Base-by-base conservation (phyloP, 2,888 invertebrate genomes). In the Pseudococcus longispinus region DNA sequence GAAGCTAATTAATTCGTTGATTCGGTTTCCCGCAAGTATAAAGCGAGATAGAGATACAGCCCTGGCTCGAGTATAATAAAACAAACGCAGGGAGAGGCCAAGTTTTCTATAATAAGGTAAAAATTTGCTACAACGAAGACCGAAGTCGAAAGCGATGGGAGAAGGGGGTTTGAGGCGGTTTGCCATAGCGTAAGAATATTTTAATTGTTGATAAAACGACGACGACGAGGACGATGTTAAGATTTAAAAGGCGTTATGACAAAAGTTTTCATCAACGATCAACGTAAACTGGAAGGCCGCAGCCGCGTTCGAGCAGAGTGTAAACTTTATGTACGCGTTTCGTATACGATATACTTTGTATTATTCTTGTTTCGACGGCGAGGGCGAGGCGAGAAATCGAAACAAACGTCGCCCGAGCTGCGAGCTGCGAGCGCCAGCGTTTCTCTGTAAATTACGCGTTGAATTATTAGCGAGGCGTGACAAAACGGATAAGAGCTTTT, bases 381-480 rank as follows among this genome's bases (percentile, higher is more conserved):
- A 0, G 5, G 5, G n/a, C n/a, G 51, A 15, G 60, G 15, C 60
- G 23, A 60, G 60, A 70, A 70, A 70, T 70, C 70, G 29, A 70
- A 70, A 70, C 29, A 70, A 70, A 70, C 29, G 29, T 2, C n/a
- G 55, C 55, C 20, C 0, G 23, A 26, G 32, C 32, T 32, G 32
- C 26, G 65, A n/a, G 3, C 26, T 1, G 26, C 15, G 26, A n/a
- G 20, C 32, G 20, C 32, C 15, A n/a, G 32, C 29, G 74, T 18
- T 18, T 11, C 13, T 74, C 23, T 23, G 23, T 60, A 80, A 80
- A 42, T 80, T 80, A 80, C 77, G 77, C 70, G 60, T 42, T 80
- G 42, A 80, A 80, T 80, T 80, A 80, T 80, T 80, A 80, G 77
- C 77, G 77, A 80, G 77, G 77, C 77, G 77, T 80, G 42, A 80